Evolutionary conservation across 2,113 vertebrate genomes (phyloP).

Genomic region (Melanocharis versteri): DNA sequence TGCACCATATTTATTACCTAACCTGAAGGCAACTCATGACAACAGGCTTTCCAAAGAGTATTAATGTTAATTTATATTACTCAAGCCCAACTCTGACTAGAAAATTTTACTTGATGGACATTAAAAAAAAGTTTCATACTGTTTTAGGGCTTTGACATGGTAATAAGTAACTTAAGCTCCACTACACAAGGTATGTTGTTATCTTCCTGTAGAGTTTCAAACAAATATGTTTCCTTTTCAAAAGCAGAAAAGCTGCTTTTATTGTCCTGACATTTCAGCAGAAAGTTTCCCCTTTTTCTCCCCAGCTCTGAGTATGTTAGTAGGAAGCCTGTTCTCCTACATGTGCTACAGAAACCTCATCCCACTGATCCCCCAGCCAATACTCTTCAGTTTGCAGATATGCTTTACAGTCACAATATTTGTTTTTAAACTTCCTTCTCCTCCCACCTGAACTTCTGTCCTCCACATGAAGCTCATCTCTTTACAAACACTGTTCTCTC

Average conservation of each 20-base stretch:
- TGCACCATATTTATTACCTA: not conserved
- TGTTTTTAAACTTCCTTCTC: not conserved
- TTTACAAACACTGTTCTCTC: not conserved
- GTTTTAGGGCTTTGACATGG: not conserved
- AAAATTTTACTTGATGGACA: not conserved
- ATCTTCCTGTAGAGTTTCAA: not conserved
- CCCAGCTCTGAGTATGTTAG: not conserved
- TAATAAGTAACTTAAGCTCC: not conserved
- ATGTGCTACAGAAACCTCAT: not conserved
- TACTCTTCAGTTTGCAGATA: not conserved
- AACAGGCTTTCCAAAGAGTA: not conserved
- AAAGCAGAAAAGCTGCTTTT: not conserved
- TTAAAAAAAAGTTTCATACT: not conserved
- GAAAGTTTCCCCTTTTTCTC: not conserved
- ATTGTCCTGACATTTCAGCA: not conserved
- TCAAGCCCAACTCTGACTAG: not conserved
- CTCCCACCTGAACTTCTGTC: not conserved
- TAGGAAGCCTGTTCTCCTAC: not conserved
- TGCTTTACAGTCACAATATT: not conserved
- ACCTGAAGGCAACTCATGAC: not conserved
- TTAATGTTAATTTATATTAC: not conserved
- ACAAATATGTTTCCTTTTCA: not conserved
- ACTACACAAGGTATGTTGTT: not conserved
- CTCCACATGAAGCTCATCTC: not conserved
- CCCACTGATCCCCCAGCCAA: not conserved